Base-by-base conservation (phyloP, 2,113 vertebrate genomes). In the Elaphurus davidianus region DNA sequence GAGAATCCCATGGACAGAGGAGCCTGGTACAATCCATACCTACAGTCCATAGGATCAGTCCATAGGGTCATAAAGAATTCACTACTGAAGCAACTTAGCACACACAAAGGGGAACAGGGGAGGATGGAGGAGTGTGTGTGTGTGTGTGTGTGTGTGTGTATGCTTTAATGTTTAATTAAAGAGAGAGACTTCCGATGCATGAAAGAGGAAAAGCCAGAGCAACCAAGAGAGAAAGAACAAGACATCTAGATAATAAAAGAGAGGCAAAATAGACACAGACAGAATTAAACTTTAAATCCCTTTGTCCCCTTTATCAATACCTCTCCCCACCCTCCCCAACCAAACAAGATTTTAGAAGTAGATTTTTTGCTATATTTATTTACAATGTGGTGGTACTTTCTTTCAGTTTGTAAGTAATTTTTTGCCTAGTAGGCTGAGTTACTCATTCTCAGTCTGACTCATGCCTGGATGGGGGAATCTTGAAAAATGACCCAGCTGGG, bases 401-500 rank as follows among this genome's bases (percentile, higher is more conserved):
- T 52, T 92, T 93, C 30, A n/a, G 23, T 85, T 87, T 76, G 30
- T 47, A 50, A 67, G 45, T 36, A 40, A 25, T 50, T 74, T 67
- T 88, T 81, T 71, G 81, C 36, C 62, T 67, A 87, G 36, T 27
- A 93, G 81, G 12, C 36, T 79, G 88, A 96, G 28, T 97, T 90
- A 67, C 36, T 96, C 71, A 71, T 95, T 93, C 55, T 96, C 40
- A 81, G 15, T 67, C 88, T 97, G 96, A 96, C 86, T 96, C 93
- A 91, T 64, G 60, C 55, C 76, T 97, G 76, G 91, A 93, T 71
- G 67, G 67, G 79, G 21, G 74, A 90, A 90, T 92, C 85, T 90
- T 95, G 82, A 96, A 95, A 81, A 94, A 94, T 78, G 76, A 90
- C 59, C 79, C 55, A 84, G n/a, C 12, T 36, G 59, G 16, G 5